Evolutionary conservation across 2,797 vertebrate genomes (phyloP).

Genomic region (Poeciliopsis infans): DNA sequence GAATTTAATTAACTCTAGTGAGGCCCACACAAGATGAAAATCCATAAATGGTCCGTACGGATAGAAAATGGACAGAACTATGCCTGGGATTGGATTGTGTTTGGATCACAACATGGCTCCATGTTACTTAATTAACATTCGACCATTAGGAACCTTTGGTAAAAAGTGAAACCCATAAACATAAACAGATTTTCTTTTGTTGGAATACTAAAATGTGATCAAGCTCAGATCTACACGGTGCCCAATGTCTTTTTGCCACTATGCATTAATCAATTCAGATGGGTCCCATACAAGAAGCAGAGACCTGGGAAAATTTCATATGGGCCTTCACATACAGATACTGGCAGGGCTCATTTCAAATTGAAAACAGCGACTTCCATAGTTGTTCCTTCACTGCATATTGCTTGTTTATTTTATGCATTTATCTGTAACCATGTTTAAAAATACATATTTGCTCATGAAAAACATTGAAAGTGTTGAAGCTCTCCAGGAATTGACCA

Average conservation of each 20-base stretch:
- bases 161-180: background rate
- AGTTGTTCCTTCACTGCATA: background rate
- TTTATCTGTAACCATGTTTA: background rate
- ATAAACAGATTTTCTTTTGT: background rate
- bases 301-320: background rate
- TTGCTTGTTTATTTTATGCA: background rate
- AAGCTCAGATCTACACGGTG: background rate
- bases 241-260: background rate
- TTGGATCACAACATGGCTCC: background rate
- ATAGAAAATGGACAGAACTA: background rate
- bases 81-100: background rate
- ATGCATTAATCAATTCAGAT: background rate
- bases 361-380: background rate
- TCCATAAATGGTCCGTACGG: background rate
- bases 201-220: background rate
- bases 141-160: background rate
- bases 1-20: background rate
- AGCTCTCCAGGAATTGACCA: slow-evolving; percentile 1
- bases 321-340: background rate
- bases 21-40: background rate
- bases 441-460: background rate
- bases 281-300: background rate
- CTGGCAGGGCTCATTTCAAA: background rate
- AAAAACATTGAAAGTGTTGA: slow-evolving; percentile 6
- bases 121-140: background rate